Conservation (phyloP, 2,797 vertebrate genomes). For the Mus minutoides region DNA sequence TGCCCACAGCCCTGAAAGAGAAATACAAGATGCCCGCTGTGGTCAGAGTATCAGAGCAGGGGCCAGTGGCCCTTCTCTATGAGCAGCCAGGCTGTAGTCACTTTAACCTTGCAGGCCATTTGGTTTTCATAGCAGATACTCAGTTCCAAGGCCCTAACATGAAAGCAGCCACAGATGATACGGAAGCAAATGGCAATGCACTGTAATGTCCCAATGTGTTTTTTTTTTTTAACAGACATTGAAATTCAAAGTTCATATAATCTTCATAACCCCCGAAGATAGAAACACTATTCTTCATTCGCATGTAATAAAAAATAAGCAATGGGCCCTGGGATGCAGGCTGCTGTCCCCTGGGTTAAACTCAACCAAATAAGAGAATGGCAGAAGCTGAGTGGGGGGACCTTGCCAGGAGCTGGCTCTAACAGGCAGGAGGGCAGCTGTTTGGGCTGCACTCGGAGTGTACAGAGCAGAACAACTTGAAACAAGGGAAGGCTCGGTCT, state of each 20-base stretch:
- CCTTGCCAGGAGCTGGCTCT: not conserved
- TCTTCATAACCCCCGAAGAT: not conserved
- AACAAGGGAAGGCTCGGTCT: slow-evolving; percentile 5
- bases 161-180: not conserved
- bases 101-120: not conserved
- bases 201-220: not conserved
- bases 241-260: slow-evolving; percentile 14
- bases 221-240: not conserved
- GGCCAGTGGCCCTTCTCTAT: not conserved
- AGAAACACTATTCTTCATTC: not conserved
- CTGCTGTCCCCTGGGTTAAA: not conserved
- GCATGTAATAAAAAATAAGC: not conserved
- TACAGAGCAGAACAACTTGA: not conserved
- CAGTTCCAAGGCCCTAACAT: rapidly evolving
- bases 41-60: too few species aligned
- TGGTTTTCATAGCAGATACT: not conserved
- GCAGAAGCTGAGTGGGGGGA: rapidly evolving
- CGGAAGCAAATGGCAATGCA: not conserved
- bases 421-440: not conserved
- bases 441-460: not conserved
- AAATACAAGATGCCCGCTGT: not conserved
- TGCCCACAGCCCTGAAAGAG: not conserved
- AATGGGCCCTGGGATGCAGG: rapidly evolving
- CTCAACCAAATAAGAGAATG: not conserved
- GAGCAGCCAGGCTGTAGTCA: not conserved